Percentiles rank a stretch among this genome's conserved stretches.
Evolutionary conservation across 2,888 invertebrate genomes (phyloP).

Genomic region (Euplexia lucipara): DNA sequence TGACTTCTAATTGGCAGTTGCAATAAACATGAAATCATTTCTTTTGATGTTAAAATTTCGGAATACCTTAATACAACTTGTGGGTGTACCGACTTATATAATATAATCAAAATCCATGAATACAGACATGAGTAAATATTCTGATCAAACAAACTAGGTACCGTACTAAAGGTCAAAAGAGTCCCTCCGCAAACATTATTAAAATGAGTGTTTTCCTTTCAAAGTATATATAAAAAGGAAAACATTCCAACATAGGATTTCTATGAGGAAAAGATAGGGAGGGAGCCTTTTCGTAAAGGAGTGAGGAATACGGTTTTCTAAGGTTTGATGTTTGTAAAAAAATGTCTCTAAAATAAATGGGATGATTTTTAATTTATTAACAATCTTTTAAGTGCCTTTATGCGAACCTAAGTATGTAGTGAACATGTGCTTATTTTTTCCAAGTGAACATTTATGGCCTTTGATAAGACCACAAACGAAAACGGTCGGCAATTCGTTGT

Average conservation of each 20-base stretch:
- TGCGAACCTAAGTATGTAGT: too few species aligned
- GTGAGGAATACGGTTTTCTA: conserved; percentile 22
- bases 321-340: conserved; percentile 8
- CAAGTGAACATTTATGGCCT: too few species aligned
- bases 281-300: conserved; percentile 26
- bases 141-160: conserved; percentile 18
- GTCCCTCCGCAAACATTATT: conserved; percentile 47
- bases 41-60: neutral
- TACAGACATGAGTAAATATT: conserved; percentile 19
- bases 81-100: neutral
- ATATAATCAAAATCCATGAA: conserved; percentile 7
- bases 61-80: neutral
- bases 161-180: conserved; percentile 16
- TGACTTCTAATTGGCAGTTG: neutral
- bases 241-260: conserved; percentile 19
- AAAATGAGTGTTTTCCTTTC: conserved; percentile 38
- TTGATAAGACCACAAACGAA: too few species aligned
- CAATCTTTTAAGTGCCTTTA: too few species aligned
- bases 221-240: conserved; percentile 34
- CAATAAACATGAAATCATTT: neutral
- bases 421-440: too few species aligned
- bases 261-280: conserved; percentile 21
- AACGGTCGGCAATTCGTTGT: too few species aligned
- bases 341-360: neutral
- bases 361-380: too few species aligned